phyloP scores from a whole-genome alignment of 2,797 vertebrate genomes.

The Enteromius mattozi region DNA sequence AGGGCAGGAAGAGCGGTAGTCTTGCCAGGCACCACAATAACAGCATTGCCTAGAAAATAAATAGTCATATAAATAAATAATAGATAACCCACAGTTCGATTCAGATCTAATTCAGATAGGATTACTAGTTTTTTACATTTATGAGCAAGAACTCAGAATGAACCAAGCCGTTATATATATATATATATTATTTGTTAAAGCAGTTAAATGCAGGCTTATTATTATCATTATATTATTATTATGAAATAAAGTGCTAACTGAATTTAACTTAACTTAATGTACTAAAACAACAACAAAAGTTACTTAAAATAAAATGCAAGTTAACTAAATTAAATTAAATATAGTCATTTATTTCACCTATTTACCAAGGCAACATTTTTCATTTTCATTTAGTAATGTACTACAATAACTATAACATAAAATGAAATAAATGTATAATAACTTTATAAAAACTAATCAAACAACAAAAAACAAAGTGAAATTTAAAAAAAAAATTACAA shows the following conservation, averaged over 20 bases:
- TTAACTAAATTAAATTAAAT: no score
- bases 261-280: no score
- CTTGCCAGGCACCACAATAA: conserved; percentile 79
- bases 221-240: not conserved
- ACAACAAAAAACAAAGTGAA: no score
- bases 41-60: conserved; percentile 80
- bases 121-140: not conserved
- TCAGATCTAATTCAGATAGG: not conserved
- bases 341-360: no score
- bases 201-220: not conserved
- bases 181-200: not conserved
- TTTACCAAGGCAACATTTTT: no score
- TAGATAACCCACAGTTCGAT: not conserved
- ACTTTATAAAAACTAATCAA: no score
- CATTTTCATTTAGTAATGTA: not conserved
- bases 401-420: no score
- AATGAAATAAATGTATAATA: no score
- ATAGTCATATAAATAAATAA: not conserved
- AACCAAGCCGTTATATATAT: not conserved
- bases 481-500: no score
- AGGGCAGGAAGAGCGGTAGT: conserved; percentile 74
- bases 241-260: not conserved
- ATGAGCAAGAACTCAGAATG: not conserved
- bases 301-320: no score
- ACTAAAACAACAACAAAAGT: no score